Percentiles rank a stretch among this genome's conserved stretches.
These are phyloP conservation scores for Typhlichthys subterraneus DNA, from an alignment of 2,797 vertebrate species.

Conservation along the genomic window DNA sequence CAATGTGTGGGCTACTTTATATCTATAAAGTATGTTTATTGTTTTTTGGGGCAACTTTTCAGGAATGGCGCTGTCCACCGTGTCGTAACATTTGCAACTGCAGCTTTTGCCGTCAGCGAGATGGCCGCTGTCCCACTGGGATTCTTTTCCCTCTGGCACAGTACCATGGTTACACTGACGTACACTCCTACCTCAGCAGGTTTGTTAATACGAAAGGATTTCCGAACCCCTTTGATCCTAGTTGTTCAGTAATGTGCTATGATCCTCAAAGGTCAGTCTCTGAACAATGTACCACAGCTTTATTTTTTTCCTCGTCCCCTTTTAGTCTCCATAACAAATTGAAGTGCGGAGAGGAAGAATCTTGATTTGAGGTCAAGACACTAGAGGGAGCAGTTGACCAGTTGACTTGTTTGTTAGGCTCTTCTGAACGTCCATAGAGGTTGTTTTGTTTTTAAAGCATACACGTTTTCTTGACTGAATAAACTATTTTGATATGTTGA, in stretches of 20 bases:
- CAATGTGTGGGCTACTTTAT: no score
- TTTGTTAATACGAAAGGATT: slow-evolving; percentile 9
- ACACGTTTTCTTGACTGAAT: slow-evolving; percentile 25
- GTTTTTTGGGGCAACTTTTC: not conserved
- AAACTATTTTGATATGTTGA: slow-evolving; percentile 25
- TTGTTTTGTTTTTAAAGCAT: not conserved
- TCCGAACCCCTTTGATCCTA: not conserved
- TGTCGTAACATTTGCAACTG: slow-evolving; percentile 83
- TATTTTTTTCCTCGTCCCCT: not conserved
- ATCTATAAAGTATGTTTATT: not conserved
- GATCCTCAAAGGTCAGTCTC: not conserved
- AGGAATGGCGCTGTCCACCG: slow-evolving; percentile 80
- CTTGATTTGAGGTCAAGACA: slow-evolving; percentile 43
- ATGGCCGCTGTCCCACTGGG: slow-evolving; percentile 79
- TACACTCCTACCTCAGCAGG: slow-evolving; percentile 80
- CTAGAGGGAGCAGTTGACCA: slow-evolving; percentile 18
- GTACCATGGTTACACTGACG: slow-evolving; percentile 78
- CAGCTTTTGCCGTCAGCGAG: slow-evolving; percentile 79
- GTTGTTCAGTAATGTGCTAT: no score
- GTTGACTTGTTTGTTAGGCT: not conserved
- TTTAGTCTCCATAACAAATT: slow-evolving; percentile 69
- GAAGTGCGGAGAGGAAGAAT: slow-evolving; percentile 46
- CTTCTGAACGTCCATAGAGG: not conserved
- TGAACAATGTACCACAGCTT: not conserved
- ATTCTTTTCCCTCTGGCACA: slow-evolving; percentile 80